A percentile compares a stretch with the other conserved stretches of the same genome.
Conservation (phyloP, 2,888 invertebrate genomes). For the Tachina grossa region DNA sequence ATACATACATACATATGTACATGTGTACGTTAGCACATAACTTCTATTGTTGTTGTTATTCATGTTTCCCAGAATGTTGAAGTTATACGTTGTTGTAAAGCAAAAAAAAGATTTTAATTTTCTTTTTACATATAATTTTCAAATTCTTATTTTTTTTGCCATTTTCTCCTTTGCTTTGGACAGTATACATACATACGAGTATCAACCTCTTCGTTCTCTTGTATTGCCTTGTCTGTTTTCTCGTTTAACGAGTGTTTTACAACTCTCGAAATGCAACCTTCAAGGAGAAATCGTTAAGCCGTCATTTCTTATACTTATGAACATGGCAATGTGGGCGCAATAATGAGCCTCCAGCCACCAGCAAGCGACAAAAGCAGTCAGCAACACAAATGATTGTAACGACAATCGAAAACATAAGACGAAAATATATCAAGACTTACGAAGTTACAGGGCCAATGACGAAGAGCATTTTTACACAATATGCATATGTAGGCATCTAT, state of each 20-base stretch:
- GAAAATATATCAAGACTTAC: not conserved
- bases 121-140: conserved; percentile 33
- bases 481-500: not conserved
- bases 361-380: conserved; percentile 12
- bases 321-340: conserved; percentile 63
- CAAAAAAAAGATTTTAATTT: conserved; percentile 13
- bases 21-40: conserved; percentile 2
- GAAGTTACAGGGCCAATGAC: not conserved
- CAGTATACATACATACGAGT: not conserved
- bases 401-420: conserved; percentile 27
- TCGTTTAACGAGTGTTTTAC: conserved; percentile 33
- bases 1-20: not conserved
- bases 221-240: conserved; percentile 1
- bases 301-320: conserved; percentile 48
- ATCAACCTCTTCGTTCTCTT: too few species aligned
- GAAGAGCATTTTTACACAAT: not conserved
- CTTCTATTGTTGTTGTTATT: conserved; percentile 6
- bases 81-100: conserved; percentile 33
- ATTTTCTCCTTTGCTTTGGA: not conserved
- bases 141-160: conserved; percentile 12
- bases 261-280: conserved; percentile 50
- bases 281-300: conserved; percentile 55
- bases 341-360: conserved; percentile 42
- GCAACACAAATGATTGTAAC: conserved; percentile 43
- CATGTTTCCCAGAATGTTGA: conserved; percentile 42